A percentile compares a stretch with the other conserved stretches of the same genome.
Evolutionary conservation across 2,888 invertebrate genomes (phyloP).

Genomic region (Mactromeris polynyma): DNA sequence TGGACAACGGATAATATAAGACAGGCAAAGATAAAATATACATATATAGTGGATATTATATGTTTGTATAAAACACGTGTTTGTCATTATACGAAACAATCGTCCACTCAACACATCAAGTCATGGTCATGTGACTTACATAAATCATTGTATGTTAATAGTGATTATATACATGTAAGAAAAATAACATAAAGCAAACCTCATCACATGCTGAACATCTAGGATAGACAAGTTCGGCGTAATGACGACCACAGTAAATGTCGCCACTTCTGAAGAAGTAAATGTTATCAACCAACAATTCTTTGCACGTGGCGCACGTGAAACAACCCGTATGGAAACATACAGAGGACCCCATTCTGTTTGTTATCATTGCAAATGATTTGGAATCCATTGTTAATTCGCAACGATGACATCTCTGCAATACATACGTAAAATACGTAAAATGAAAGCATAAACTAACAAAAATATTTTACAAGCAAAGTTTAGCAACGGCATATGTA

Average conservation of each 20-base stretch:
- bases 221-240: constrained; percentile 80
- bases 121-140: no score
- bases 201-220: constrained; percentile 83
- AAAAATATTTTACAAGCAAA: neutral
- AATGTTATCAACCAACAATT: constrained; percentile 82
- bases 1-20: no score
- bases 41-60: no score
- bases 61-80: no score
- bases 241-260: constrained; percentile 82
- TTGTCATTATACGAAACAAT: no score
- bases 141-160: no score
- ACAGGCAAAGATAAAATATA: no score
- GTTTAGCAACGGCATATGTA: no score
- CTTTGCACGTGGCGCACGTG: constrained; percentile 80
- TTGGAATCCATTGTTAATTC: constrained; percentile 76
- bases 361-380: constrained; percentile 76
- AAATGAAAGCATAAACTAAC: neutral
- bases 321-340: constrained; percentile 83
- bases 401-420: constrained; percentile 80
- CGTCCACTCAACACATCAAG: no score
- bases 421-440: neutral
- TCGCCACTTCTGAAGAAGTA: constrained; percentile 80
- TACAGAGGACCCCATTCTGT: constrained; percentile 73
- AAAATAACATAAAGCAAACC: constrained; percentile 65
- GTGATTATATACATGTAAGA: no score